These are phyloP conservation scores for Bombycilla garrulus DNA, from an alignment of 2,113 vertebrate genomes.

Conservation along the genomic window DNA sequence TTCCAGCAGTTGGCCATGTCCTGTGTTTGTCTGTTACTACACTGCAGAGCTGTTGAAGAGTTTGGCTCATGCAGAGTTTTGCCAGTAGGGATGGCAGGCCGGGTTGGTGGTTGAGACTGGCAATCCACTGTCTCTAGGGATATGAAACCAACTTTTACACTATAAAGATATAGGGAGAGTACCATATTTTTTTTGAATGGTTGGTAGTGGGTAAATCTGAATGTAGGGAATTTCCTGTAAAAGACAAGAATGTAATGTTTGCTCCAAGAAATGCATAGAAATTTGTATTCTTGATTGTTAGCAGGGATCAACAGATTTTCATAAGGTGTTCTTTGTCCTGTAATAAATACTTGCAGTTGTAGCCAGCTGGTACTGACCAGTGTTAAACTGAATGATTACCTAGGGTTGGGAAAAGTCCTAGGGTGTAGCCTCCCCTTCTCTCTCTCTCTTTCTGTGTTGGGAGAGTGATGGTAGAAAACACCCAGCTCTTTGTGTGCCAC, in stretches of 20 bases:
- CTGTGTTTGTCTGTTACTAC: background rate
- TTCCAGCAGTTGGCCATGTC: rapidly evolving
- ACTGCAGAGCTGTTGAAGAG: background rate
- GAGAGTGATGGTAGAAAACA: background rate
- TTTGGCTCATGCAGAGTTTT: background rate
- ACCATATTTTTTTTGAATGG: background rate
- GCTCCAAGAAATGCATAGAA: background rate
- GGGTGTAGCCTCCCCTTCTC: background rate
- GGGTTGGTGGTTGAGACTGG: background rate
- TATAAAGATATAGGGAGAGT: background rate
- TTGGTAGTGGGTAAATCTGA: background rate
- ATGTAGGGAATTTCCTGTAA: background rate
- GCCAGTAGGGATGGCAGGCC: background rate
- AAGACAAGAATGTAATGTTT: background rate
- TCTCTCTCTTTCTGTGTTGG: background rate
- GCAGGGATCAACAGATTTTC: background rate
- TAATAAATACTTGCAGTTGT: background rate
- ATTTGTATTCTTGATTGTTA: background rate
- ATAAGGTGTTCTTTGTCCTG: background rate
- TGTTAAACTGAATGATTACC: background rate
- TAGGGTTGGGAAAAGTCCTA: background rate
- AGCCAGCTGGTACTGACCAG: background rate
- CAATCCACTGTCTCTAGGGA: background rate
- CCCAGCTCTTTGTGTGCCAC: background rate
- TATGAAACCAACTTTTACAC: background rate